Evolutionary conservation across 2,113 vertebrate species (phyloP), one percentile per base, ranked within the genome.

Genomic region (Cygnus buccinator): DNA sequence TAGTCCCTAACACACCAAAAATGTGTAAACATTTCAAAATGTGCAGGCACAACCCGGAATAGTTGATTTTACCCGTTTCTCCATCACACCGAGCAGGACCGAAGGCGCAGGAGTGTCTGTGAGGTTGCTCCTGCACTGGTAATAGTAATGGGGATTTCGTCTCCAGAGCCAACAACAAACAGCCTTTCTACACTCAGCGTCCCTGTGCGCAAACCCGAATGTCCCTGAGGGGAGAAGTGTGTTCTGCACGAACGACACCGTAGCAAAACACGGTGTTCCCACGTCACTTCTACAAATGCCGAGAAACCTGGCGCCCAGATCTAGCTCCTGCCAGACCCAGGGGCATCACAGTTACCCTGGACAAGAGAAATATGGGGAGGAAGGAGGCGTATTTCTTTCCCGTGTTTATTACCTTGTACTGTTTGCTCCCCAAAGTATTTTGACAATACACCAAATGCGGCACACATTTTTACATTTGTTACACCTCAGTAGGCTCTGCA

Each of bases 161-260:
- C 28, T 67, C 28, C 43, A 2, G 7, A 66, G 35, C 65, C 39
- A 68, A 0, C 6, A 31, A 48, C 8, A 37, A 31, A 48, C 8
- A 37, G 17, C 43, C 25, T 33, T 52, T 46, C 48, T n/a, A 10
- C 2, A 11, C 10, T 15, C 0, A 1, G 55, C 77, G 43, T 20
- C 46, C 4, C 44, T 17, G 31, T 33, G 48, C 33, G 55, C 44
- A 71, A 89, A 62, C 18, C 18, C 17, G 11, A 15, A 7, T 13
- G 22, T 12, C 48, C 23, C 39, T 9, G 16, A 43, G 16, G 6
- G 74, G 39, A 59, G 23, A 82, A 75, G 13, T 19, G 13, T 35
- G 37, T 72, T 58, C 39, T 19, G 16, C 48, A 3, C 4, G 22
- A 84, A 15, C 28, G 59, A 37, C 7, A 16, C 13, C 0, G 0